Conservation (phyloP, 1,140 invertebrate species). For the Diachasmimorpha longicaudata region DNA sequence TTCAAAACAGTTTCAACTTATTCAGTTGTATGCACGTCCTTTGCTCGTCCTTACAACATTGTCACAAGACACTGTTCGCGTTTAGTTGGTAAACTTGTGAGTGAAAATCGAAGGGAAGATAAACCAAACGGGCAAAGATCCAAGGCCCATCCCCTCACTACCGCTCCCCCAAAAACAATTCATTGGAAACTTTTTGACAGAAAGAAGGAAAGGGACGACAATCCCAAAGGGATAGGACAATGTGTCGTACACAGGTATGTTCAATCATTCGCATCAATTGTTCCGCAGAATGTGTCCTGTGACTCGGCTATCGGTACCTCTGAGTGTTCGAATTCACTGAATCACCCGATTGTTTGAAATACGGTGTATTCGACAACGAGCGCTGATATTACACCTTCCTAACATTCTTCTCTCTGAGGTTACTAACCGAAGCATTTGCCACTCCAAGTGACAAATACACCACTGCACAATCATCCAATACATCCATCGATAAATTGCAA, state of each 20-base stretch:
- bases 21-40: background rate
- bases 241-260: conserved; percentile 46
- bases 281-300: background rate
- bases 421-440: too few relatives aligned
- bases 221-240: conserved; percentile 25
- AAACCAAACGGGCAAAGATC: background rate
- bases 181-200: background rate
- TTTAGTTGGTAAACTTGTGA: background rate
- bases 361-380: too few relatives aligned
- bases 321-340: background rate
- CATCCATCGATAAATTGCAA: too few relatives aligned
- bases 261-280: conserved; percentile 11
- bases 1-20: conserved; percentile 14
- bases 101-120: background rate
- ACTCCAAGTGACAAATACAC: too few relatives aligned
- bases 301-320: background rate
- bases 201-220: background rate
- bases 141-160: too few relatives aligned
- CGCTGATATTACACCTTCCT: too few relatives aligned
- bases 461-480: too few relatives aligned
- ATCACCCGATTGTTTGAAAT: background rate
- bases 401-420: too few relatives aligned
- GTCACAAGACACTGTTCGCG: conserved; percentile 1
- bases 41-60: background rate
- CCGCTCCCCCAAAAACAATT: too few relatives aligned